Conservation (phyloP, 2,113 vertebrate genomes). For the Sciurus niger region DNA sequence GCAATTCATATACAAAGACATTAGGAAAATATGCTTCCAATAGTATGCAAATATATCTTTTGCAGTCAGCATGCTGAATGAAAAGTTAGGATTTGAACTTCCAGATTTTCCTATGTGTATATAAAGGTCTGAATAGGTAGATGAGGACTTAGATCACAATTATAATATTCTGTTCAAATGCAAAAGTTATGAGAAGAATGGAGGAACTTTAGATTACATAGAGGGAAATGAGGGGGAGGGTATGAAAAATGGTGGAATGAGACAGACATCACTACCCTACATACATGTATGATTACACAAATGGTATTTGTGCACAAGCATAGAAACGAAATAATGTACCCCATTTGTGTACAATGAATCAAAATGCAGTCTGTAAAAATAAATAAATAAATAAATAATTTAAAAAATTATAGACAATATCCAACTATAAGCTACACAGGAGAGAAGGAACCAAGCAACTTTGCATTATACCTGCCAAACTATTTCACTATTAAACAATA, state of each 20-base stretch:
- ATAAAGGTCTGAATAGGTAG: neutral
- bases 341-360: too few relatives aligned
- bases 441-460: neutral
- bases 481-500: neutral
- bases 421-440: neutral
- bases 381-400: too few relatives aligned
- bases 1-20: conserved; percentile 53
- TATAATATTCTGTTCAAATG: neutral
- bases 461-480: neutral
- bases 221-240: too few relatives aligned
- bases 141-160: neutral
- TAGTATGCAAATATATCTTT: neutral
- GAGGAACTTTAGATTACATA: too few relatives aligned
- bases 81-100: neutral
- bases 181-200: neutral
- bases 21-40: conserved; percentile 61
- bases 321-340: too few relatives aligned
- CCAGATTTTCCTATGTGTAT: neutral
- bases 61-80: neutral
- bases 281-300: too few relatives aligned
- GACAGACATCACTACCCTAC: too few relatives aligned
- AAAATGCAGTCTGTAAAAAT: too few relatives aligned
- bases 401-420: neutral
- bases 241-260: too few relatives aligned
- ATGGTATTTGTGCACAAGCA: too few relatives aligned